A percentile compares a stretch with the other conserved stretches of the same genome.
Evolutionary conservation across 2,888 invertebrate species (phyloP).

Genomic region (Caenorhabditis japonica): DNA sequence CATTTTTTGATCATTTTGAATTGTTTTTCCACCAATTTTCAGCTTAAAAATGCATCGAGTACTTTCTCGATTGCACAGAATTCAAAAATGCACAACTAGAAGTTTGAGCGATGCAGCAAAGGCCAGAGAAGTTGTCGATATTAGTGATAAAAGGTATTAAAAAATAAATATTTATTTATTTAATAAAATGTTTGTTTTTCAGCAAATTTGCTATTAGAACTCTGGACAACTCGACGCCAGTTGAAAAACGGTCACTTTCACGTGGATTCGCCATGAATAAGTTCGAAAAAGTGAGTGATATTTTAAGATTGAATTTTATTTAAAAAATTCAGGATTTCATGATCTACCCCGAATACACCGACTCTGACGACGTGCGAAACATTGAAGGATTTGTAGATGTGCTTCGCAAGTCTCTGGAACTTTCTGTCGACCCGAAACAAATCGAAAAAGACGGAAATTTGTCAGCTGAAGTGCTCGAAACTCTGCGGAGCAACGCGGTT

Average conservation of each 20-base stretch:
- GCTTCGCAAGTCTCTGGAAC: constrained; percentile 49
- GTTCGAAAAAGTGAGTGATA: constrained; percentile 75
- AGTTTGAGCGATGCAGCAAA: constrained; percentile 33
- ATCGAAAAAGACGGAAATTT: constrained; percentile 56
- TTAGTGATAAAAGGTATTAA: constrained; percentile 28
- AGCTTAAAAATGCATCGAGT: constrained; percentile 25
- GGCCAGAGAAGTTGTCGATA: constrained; percentile 20
- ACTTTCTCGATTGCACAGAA: constrained; percentile 17
- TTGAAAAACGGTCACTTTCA: constrained; percentile 71
- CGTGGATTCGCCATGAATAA: constrained; percentile 73
- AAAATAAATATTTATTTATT: neutral
- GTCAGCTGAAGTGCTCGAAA: constrained; percentile 54
- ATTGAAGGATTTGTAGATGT: constrained; percentile 68
- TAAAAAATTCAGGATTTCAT: constrained; percentile 73
- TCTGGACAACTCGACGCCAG: constrained; percentile 42
- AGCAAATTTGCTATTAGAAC: constrained; percentile 42
- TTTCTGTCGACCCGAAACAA: constrained; percentile 44
- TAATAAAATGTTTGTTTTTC: neutral
- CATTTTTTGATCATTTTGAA: neutral
- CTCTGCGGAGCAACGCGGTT: constrained; percentile 64
- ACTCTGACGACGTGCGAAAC: constrained; percentile 71
- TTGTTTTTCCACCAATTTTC: neutral
- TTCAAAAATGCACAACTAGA: constrained; percentile 16
- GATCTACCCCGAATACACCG: constrained; percentile 75
- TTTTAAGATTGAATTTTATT: no score